Base-by-base conservation (phyloP, 2,113 vertebrate species). In the Otolemur garnettii region DNA sequence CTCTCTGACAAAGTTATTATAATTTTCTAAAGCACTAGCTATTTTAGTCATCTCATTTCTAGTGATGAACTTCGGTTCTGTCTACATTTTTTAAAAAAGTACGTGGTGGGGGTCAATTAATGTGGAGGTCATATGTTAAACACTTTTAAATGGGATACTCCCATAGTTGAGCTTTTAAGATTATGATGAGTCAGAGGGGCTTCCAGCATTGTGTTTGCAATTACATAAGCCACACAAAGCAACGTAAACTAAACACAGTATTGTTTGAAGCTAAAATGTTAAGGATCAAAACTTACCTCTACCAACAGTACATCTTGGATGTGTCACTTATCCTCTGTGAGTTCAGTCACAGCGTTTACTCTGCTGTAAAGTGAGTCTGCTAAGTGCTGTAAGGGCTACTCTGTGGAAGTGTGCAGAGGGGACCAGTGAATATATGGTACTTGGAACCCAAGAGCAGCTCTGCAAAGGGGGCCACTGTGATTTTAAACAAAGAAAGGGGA, bases 31-130 rank as follows among this genome's bases (percentile, higher is more conserved):
- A 83, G 8, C 71, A 55, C 4, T 12, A 66, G 0, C 53, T 72
- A 94, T 84, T 95, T 94, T 50, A 93, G 5, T 72, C 66, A 83
- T 84, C 87, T 66, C 90, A 59, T 75, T 95, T 77, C 72, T 30
- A 81, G 75, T 57, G 14, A 68, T 92, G 12, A 38, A 38, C 30
- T 85, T 28, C 15, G 71, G 7, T 94, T 82, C 4, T 91, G 7
- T 94, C 35, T 90, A 2, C 86, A 90, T 42, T 62, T 93, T 81
- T 94, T 82, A 11, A 9, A 9, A 64, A 93, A 83, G 35, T 64
- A 59, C 14, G 89, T 17, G 26, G 13, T 94, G 42, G 38, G 38
- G 38, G 38, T 38, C 14, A 28, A 95, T 92, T 93, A 91, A 60
- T 92, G 71, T 62, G 15, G 62, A 13, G 28, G 2, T 0, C 13